These are phyloP conservation scores for Penaeus indicus DNA, from an alignment of 1,140 invertebrate genomes.

Conservation along the genomic window DNA sequence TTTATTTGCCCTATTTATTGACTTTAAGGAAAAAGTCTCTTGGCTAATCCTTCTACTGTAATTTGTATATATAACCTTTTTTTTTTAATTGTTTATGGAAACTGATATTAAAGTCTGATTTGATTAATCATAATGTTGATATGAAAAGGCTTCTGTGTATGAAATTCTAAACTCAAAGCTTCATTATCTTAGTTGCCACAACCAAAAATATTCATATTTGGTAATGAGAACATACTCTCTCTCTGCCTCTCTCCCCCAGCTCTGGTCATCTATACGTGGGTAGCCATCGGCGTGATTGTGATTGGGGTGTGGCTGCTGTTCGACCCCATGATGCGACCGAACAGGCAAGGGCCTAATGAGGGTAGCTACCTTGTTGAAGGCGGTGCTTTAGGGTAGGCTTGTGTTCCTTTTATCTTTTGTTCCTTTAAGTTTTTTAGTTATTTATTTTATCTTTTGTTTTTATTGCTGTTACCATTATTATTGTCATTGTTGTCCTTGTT, in stretches of 20 bases:
- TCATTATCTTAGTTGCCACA: neutral
- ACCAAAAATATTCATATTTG: neutral
- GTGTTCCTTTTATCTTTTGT: neutral
- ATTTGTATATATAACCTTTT: no score
- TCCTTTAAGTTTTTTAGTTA: slow-evolving; percentile 15
- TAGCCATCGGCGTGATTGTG: slow-evolving; percentile 44
- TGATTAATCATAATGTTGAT: no score
- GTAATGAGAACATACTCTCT: neutral
- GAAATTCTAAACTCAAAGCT: no score
- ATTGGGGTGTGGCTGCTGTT: slow-evolving; percentile 59
- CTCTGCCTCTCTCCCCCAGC: slow-evolving; percentile 26
- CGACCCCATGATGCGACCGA: slow-evolving; percentile 67
- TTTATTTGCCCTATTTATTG: no score
- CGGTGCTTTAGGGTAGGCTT: slow-evolving; percentile 49
- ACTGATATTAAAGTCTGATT: no score
- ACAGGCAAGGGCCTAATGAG: slow-evolving; percentile 67
- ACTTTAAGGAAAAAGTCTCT: no score
- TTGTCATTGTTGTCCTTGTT: no score
- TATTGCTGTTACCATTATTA: neutral
- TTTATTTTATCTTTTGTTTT: neutral
- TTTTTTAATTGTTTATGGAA: no score
- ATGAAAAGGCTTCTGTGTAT: no score
- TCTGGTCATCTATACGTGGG: slow-evolving; percentile 50
- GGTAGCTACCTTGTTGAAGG: slow-evolving; percentile 37
- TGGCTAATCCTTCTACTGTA: no score